phyloP scores from a whole-genome alignment of 2,888 invertebrate genomes.

The Polia nebulosa region DNA sequence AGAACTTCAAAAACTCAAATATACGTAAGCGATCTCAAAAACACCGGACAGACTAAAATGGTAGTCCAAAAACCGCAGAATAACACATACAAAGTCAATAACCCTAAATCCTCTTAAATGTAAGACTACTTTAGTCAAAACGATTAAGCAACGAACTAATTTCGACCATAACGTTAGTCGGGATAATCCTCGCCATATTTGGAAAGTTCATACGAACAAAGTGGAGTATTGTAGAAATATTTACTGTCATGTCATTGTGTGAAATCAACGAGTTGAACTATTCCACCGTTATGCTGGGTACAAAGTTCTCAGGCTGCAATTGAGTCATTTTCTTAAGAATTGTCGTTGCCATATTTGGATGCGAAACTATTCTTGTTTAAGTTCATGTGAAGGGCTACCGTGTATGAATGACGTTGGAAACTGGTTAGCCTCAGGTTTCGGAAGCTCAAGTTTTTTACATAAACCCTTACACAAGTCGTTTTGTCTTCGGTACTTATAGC shows the following conservation, averaged over 20 bases:
- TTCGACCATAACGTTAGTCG: constrained; percentile 15
- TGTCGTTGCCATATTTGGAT: constrained; percentile 32
- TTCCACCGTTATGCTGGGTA: constrained; percentile 52
- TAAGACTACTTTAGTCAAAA: neutral
- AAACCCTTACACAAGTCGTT: neutral
- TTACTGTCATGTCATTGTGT: constrained; percentile 56
- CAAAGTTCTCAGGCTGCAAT: constrained; percentile 47
- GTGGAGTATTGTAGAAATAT: constrained; percentile 38
- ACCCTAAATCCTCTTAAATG: constrained; percentile 5
- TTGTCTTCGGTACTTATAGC: neutral
- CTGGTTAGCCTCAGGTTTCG: constrained; percentile 14
- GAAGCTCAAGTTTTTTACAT: constrained; percentile 15
- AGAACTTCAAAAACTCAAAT: neutral
- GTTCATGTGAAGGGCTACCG: constrained; percentile 29
- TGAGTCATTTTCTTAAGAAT: constrained; percentile 51
- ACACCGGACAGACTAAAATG: neutral
- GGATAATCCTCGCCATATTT: constrained; percentile 48
- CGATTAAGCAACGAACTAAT: constrained; percentile 16
- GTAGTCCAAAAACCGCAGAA: neutral
- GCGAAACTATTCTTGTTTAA: constrained; percentile 31
- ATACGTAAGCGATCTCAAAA: neutral
- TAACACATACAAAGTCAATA: neutral
- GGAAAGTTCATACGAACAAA: constrained; percentile 44
- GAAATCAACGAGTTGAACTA: constrained; percentile 53
- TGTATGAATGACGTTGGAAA: constrained; percentile 6